These are phyloP conservation scores for Rhynchopsitta pachyrhyncha DNA, from an alignment of 2,113 vertebrate genomes.

Conservation along the genomic window DNA sequence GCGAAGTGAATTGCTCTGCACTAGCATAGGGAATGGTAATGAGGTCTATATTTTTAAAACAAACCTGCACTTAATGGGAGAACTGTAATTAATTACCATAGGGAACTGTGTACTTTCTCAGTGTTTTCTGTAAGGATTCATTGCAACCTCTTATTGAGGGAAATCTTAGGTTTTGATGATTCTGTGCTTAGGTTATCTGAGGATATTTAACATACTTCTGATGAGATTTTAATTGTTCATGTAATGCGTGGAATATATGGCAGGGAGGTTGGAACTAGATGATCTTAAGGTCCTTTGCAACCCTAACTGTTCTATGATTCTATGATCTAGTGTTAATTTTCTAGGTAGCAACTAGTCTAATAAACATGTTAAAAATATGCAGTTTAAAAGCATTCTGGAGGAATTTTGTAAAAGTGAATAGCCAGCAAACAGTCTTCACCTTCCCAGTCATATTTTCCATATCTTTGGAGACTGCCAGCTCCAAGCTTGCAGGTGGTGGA, in stretches of 20 bases:
- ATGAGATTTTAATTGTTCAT: background rate
- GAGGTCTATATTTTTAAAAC: background rate
- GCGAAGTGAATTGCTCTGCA: background rate
- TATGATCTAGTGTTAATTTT: too few species aligned
- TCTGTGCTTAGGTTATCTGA: background rate
- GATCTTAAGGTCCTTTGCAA: too few species aligned
- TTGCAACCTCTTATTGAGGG: background rate
- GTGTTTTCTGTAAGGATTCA: background rate
- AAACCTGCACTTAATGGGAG: background rate
- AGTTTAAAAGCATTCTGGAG: background rate
- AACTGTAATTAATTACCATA: background rate
- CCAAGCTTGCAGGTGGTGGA: too few species aligned
- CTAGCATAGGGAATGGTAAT: background rate
- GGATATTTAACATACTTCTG: background rate
- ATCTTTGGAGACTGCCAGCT: too few species aligned
- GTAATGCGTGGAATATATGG: background rate
- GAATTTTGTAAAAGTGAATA: background rate
- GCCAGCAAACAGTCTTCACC: background rate
- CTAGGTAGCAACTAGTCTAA: background rate
- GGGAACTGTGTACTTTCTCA: background rate
- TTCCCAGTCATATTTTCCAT: too few species aligned
- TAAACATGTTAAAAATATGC: background rate
- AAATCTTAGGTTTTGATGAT: background rate
- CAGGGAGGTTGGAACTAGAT: too few species aligned
- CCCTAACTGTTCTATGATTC: too few species aligned